Conservation (phyloP, 2,113 vertebrate species). For the Prunella himalayana region DNA sequence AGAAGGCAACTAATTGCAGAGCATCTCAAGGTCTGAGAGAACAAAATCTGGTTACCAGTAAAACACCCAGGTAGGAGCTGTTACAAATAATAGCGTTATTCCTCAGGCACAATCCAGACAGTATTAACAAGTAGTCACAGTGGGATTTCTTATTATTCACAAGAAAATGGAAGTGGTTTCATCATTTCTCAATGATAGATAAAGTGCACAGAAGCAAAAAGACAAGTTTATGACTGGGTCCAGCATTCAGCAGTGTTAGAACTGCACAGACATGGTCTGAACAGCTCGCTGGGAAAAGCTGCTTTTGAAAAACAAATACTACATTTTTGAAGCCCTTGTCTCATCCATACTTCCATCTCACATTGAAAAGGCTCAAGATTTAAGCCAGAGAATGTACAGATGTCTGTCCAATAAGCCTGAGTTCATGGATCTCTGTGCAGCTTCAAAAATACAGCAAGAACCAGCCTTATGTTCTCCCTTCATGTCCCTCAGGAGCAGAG, state of each 20-base stretch:
- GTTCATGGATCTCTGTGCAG: neutral
- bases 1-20: neutral
- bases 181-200: neutral
- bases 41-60: neutral
- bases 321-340: neutral
- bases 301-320: neutral
- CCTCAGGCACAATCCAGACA: neutral
- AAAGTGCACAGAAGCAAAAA: neutral
- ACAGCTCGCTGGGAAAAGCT: neutral
- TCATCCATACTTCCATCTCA: neutral
- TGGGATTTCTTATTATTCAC: neutral
- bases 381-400: neutral
- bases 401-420: neutral
- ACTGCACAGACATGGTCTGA: fast-evolving
- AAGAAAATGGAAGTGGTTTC: neutral
- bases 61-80: neutral
- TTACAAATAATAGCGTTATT: neutral
- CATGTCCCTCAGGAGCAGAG: neutral
- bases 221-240: neutral
- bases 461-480: neutral
- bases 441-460: neutral
- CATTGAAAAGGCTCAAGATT: neutral
- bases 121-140: neutral
- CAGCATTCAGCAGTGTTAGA: neutral
- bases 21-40: neutral